Evolutionary conservation across 2,797 vertebrate genomes (phyloP), one percentile per base, ranked within the genome.

Genomic region (Urosaurus nigricauda): DNA sequence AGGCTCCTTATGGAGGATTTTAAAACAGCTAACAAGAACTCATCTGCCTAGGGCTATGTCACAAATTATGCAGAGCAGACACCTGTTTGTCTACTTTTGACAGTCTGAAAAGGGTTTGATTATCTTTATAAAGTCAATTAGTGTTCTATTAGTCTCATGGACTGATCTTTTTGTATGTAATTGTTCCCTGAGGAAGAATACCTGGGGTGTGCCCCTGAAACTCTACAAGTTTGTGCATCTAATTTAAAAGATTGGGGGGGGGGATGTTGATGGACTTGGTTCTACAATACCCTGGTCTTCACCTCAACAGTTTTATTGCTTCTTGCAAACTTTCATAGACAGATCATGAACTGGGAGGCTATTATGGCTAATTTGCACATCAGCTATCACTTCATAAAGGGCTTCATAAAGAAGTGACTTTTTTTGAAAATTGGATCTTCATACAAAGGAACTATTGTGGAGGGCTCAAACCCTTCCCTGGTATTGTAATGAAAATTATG

Each of bases 21-120:
- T 35, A 79, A 40, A 78, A 40, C 53, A 70, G 26, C 84, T 51
- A 63, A 43, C 40, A 79, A 86, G 58, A 68, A 81, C 29, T 29
- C 2, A 65, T 32, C 75, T 58, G 86, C 83, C 0, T 84, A 26
- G 63, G 51, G 80, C 80, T 84, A 92, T 84, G 79, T 51, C 82
- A 14, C 37, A 47, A 65, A 19, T 47, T 82, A 87, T 78, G 19
- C 60, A 73, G 13, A 51, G 60, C 14, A 78, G 81, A 47, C 53
- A 86, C 84, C 84, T 77, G 77, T 68, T 85, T 90, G 86, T 91
- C 87, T 87, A 84, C 73, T 80, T 87, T 56, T 78, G 58, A 82
- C 73, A 89, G 68, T 68, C 43, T 14, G 83, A 65, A 78, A 92
- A 83, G 7, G 70, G 13, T 0, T 5, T 89, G 74, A 81, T 87